These are phyloP conservation scores for Esox masquinongy DNA, from an alignment of 2,797 vertebrate genomes.

Conservation along the genomic window DNA sequence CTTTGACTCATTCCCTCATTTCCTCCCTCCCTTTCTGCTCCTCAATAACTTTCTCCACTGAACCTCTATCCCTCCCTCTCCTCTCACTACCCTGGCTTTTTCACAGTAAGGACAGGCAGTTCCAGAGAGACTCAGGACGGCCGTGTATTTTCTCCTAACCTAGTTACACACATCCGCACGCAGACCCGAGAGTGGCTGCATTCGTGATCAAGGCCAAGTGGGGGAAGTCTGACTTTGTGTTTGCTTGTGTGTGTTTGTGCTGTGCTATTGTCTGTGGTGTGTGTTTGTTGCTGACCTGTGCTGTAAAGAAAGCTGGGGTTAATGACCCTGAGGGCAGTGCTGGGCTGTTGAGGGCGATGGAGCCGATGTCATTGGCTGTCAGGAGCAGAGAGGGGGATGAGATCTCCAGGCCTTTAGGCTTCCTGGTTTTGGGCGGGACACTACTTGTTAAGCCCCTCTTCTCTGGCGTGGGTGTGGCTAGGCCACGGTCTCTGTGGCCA, in stretches of 20 bases:
- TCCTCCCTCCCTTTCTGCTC: constrained; percentile 28
- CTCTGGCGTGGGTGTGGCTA: constrained; percentile 41
- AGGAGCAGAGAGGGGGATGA: constrained; percentile 83
- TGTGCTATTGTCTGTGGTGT: constrained; percentile 12
- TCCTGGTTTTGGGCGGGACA: constrained; percentile 85
- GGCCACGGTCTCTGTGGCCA: constrained; percentile 80
- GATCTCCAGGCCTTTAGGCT: constrained; percentile 89
- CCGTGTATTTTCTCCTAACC: neutral
- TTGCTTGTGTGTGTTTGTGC: constrained; percentile 17
- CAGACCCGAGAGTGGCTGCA: constrained; percentile 7
- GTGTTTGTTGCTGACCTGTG: constrained; percentile 78
- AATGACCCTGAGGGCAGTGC: constrained; percentile 86
- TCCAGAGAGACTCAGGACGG: neutral
- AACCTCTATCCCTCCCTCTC: constrained; percentile 10
- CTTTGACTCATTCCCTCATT: constrained; percentile 55
- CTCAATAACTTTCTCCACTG: constrained; percentile 7
- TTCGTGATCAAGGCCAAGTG: neutral
- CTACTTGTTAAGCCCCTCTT: constrained; percentile 57
- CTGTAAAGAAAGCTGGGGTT: constrained; percentile 88
- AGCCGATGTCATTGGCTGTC: constrained; percentile 84
- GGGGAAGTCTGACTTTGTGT: neutral
- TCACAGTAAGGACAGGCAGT: neutral
- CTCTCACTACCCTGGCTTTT: constrained; percentile 9
- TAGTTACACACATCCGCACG: neutral
- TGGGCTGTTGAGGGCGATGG: constrained; percentile 85